These are phyloP conservation scores for Sarcophilus harrisii DNA, from an alignment of 2,797 vertebrate species.

Conservation along the genomic window DNA sequence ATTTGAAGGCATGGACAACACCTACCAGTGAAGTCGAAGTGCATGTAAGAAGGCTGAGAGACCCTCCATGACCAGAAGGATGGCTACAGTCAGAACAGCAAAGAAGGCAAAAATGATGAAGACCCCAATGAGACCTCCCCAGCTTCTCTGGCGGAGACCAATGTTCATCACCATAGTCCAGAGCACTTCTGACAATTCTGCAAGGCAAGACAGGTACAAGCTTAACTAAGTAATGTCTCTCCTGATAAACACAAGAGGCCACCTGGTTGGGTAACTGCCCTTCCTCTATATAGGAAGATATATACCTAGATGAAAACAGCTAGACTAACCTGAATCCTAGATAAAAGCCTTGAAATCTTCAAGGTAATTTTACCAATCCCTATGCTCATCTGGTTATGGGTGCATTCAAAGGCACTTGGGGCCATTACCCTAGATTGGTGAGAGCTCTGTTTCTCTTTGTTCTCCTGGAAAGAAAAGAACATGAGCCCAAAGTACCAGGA, in stretches of 20 bases:
- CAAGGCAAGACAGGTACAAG: neutral
- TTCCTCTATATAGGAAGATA: neutral
- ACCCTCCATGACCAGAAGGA: slow-evolving; percentile 89
- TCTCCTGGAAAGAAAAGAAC: neutral
- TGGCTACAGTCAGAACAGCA: slow-evolving; percentile 86
- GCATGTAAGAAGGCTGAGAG: slow-evolving; percentile 90
- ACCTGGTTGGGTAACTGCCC: neutral
- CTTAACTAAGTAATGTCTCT: rapidly evolving
- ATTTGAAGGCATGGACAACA: rapidly evolving
- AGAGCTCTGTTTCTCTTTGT: neutral
- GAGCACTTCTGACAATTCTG: slow-evolving; percentile 90
- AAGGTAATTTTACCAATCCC: neutral
- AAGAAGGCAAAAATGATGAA: slow-evolving; percentile 86
- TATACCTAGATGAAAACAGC: neutral
- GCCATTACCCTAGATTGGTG: neutral
- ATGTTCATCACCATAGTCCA: slow-evolving; percentile 88
- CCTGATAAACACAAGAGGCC: neutral
- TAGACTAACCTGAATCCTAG: neutral
- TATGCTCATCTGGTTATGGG: neutral
- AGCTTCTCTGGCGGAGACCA: slow-evolving; percentile 73
- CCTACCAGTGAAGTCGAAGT: slow-evolving; percentile 88
- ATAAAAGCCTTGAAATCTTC: neutral
- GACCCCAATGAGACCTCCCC: slow-evolving; percentile 82
- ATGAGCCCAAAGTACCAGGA: neutral
- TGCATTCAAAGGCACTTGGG: neutral